Evolutionary conservation across 30 jellyfish, hydroid and myxozoan species (phyloP).

Genomic region (Rhopilema esculentum): DNA sequence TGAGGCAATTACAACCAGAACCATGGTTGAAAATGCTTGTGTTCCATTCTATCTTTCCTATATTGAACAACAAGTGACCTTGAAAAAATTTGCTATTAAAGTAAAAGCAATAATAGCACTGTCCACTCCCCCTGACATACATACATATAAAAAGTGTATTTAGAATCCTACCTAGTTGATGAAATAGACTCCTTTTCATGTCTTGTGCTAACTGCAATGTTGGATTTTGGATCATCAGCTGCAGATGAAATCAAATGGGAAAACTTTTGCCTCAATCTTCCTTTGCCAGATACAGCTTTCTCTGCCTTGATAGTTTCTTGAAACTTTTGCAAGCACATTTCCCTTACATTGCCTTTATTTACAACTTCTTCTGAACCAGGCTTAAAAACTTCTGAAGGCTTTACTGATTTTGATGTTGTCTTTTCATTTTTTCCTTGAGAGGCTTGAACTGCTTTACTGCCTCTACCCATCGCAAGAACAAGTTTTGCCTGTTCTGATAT

Average conservation of each 20-base stretch:
- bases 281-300: conserved; percentile 9
- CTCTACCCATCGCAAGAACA: conserved; percentile 45
- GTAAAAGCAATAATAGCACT: no score
- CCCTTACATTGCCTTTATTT: conserved; percentile 22
- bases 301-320: conserved; percentile 14
- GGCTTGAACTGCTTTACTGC: conserved; percentile 33
- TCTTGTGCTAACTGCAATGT: no score
- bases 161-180: background rate
- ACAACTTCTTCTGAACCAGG: background rate
- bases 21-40: no score
- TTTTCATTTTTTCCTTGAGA: conserved; percentile 3
- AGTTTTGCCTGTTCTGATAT: conserved; percentile 79
- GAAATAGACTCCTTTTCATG: no score
- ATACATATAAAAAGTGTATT: background rate
- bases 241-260: conserved; percentile 52
- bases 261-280: conserved; percentile 64
- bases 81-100: no score
- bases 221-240: background rate
- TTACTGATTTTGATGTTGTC: conserved; percentile 7
- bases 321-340: conserved; percentile 32
- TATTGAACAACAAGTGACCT: no score
- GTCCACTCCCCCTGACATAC: no score
- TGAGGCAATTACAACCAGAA: no score
- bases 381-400: conserved; percentile 48
- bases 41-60: no score